These are phyloP conservation scores for Sanderia malayensis DNA, from an alignment of 30 jellyfish, hydroid and myxozoan species.

Conservation along the genomic window DNA sequence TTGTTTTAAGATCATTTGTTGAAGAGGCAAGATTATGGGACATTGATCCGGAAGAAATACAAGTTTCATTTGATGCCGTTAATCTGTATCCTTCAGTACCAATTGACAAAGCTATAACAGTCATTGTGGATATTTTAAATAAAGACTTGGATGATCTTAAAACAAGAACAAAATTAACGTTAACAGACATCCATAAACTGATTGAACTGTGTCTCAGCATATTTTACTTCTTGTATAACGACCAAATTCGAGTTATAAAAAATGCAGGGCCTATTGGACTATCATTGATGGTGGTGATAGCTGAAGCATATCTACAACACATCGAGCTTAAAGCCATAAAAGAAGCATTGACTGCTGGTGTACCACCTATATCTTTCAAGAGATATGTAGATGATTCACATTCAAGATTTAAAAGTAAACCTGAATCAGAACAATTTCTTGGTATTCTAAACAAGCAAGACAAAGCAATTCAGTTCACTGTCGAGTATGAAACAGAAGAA, in stretches of 20 bases:
- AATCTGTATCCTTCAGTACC: constrained; percentile 44
- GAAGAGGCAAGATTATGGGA: constrained; percentile 33
- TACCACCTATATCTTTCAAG: constrained; percentile 1
- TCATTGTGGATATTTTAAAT: not conserved
- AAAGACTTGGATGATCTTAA: not conserved
- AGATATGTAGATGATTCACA: constrained; percentile 28
- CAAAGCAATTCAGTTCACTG: constrained; percentile 16
- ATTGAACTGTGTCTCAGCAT: no score
- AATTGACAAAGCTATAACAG: constrained; percentile 17
- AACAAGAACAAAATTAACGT: no score
- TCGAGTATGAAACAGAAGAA: constrained; percentile 16
- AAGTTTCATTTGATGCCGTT: constrained; percentile 38
- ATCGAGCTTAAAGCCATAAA: constrained; percentile 7
- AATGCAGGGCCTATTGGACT: not conserved
- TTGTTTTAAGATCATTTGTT: constrained; percentile 11
- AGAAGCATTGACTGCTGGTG: not conserved
- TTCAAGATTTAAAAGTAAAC: not conserved
- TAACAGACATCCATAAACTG: no score
- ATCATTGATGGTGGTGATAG: not conserved
- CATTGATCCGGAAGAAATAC: constrained; percentile 20
- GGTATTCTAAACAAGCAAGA: constrained; percentile 14
- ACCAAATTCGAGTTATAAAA: not conserved
- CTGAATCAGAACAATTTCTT: constrained; percentile 7
- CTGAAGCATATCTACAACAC: constrained; percentile 4
- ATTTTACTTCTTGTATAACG: not conserved